Percentiles rank a stretch among this genome's conserved stretches.
These are phyloP conservation scores for Cnemophilus loriae DNA, from an alignment of 2,113 vertebrate species.

Conservation along the genomic window DNA sequence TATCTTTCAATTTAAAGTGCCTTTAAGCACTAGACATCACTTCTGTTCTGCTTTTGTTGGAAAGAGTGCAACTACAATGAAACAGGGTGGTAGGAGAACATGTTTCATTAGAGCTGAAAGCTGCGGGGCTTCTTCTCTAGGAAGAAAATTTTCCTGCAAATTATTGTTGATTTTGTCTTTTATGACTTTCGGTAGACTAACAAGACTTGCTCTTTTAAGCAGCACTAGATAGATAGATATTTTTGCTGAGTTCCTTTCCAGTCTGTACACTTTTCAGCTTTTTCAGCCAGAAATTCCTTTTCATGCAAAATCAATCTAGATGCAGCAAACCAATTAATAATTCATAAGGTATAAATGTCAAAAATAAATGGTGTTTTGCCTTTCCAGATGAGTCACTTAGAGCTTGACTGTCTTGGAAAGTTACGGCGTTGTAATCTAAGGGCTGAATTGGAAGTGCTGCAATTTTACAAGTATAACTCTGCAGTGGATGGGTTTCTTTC, in stretches of 20 bases:
- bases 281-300: neutral
- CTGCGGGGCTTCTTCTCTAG: neutral
- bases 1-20: neutral
- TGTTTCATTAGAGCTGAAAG: neutral
- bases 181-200: neutral
- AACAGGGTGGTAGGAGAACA: neutral
- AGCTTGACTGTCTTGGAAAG: neutral
- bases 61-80: neutral
- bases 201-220: neutral
- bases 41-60: neutral
- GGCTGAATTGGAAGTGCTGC: neutral
- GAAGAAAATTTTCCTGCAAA: neutral
- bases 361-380: neutral
- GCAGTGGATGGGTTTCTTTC: neutral
- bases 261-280: neutral
- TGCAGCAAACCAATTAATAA: neutral
- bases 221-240: neutral
- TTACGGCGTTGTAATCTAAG: neutral
- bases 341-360: constrained; percentile 22
- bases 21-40: neutral
- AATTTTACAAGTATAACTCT: neutral
- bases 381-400: neutral
- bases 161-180: neutral
- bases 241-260: neutral
- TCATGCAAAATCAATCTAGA: constrained; percentile 1